A percentile compares a stretch with the other conserved stretches of the same genome.
phyloP scores from a whole-genome alignment of 1,140 invertebrate genomes.

The Dendrolimus punctatus region DNA sequence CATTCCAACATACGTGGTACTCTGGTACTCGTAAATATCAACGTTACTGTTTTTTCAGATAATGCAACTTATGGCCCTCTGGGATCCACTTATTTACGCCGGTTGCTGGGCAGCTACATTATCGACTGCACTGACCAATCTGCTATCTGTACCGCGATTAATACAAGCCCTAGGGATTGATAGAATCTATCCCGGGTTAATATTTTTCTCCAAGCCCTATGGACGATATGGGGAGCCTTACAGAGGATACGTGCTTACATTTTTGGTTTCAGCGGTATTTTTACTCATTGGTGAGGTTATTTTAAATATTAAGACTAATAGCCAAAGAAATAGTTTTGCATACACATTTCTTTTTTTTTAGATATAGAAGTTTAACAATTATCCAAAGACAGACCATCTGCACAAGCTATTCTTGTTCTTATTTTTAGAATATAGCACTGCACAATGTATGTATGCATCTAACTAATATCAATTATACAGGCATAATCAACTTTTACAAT shows the following conservation, averaged over 20 bases:
- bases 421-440: too few species aligned
- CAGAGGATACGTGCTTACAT: slow-evolving; percentile 92
- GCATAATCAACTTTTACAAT: too few species aligned
- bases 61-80: slow-evolving; percentile 93
- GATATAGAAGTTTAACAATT: too few species aligned
- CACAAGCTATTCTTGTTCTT: too few species aligned
- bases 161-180: slow-evolving; percentile 96
- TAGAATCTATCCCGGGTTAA: slow-evolving; percentile 93
- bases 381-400: too few species aligned
- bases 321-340: too few species aligned
- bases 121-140: slow-evolving; percentile 94
- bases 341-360: too few species aligned
- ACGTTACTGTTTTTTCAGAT: slow-evolving; percentile 37
- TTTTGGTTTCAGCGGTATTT: slow-evolving; percentile 89
- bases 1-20: too few species aligned
- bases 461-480: too few species aligned
- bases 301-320: too few species aligned
- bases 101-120: slow-evolving; percentile 98
- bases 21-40: not conserved
- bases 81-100: slow-evolving; percentile 93
- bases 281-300: slow-evolving; percentile 85
- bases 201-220: slow-evolving; percentile 95
- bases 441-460: too few species aligned
- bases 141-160: slow-evolving; percentile 92
- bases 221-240: slow-evolving; percentile 94